phyloP scores from a whole-genome alignment of 2,888 invertebrate species.

The Drosophila limbata region DNA sequence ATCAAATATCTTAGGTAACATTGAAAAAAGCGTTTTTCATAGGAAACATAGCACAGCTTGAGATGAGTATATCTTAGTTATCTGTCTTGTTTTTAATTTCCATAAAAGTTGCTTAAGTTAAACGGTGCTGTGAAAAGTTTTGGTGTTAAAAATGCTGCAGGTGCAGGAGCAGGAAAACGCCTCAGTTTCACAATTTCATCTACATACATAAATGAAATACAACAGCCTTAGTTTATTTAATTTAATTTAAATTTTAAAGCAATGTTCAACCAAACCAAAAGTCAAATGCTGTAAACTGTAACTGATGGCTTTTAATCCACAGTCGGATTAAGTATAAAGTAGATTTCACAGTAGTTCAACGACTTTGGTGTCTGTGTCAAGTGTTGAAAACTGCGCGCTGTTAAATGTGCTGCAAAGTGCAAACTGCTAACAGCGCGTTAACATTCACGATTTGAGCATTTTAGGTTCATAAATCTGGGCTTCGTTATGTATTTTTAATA shows the following conservation, averaged over 20 bases:
- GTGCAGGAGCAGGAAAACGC: too few relatives aligned
- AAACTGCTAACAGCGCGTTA: slow-evolving; percentile 24
- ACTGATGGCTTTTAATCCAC: background rate
- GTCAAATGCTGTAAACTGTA: background rate
- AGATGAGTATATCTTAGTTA: background rate
- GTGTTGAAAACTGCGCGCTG: slow-evolving; percentile 12
- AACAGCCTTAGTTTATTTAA: too few relatives aligned
- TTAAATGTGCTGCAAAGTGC: slow-evolving; percentile 18
- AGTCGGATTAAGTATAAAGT: background rate
- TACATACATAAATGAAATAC: too few relatives aligned
- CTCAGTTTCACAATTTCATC: too few relatives aligned
- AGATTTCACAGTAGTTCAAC: slow-evolving; percentile 10
- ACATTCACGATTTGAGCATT: slow-evolving; percentile 14
- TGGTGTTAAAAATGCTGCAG: too few relatives aligned
- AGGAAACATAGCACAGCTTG: background rate
- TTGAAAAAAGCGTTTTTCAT: too few relatives aligned
- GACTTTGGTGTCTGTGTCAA: slow-evolving; percentile 12
- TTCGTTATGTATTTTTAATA: slow-evolving; percentile 64
- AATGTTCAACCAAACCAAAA: too few relatives aligned
- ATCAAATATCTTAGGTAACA: too few relatives aligned
- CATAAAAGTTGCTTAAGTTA: background rate
- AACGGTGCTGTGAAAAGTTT: too few relatives aligned
- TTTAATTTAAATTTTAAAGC: too few relatives aligned
- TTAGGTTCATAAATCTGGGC: slow-evolving; percentile 55
- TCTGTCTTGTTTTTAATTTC: background rate